Base-by-base conservation (phyloP, 2,797 vertebrate genomes). In the Danionella dracula region DNA sequence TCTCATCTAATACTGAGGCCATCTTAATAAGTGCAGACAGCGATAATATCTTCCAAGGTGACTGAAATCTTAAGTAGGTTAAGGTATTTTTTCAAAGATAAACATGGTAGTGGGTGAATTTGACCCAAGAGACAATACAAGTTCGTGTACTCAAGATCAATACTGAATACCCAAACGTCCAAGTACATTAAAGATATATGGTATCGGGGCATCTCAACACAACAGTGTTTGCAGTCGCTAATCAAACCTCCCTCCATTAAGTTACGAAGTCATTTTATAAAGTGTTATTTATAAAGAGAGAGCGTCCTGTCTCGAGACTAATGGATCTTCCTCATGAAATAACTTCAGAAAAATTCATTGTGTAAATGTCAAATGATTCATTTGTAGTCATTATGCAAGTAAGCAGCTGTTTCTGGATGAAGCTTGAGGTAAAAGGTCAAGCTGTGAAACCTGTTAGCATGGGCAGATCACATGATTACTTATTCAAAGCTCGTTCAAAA, bases 321-420 rank as follows among this genome's bases (percentile, higher is more conserved):
- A 42, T 12, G 27, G 37, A 42, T 41, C 37, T 32, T 42, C 31
- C 12, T 41, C 6, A 53, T 42, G 27, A 48, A 63, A 4, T 31
- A 27, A 16, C 16, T 51, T 53, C 60, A 16, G 48, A 32, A 9
- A 53, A 31, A 63, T 42, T 53, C 60, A 51, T 63, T 50, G 46
- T 21, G 37, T 20, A 63, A 63, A 63, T 51, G 60, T 41, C 60
- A 63, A 21, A 62, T 23, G 8, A 63, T 63, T 51, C 27, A 41
- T 40, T 63, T 37, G 56, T 46, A 68, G 10, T 9, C 34, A 35
- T 59, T 53, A 23, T 35, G 13, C 20, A 40, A 9, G 32, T 15
- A 29, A 27, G 20, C n/a, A 21, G 13, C 15, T 34, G 8, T 8
- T 10, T 34, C 1, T 5, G 27, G 8, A 4, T 10, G 12, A 29